phyloP scores from a whole-genome alignment of 1,140 invertebrate species.

The Drosophila littoralis region DNA sequence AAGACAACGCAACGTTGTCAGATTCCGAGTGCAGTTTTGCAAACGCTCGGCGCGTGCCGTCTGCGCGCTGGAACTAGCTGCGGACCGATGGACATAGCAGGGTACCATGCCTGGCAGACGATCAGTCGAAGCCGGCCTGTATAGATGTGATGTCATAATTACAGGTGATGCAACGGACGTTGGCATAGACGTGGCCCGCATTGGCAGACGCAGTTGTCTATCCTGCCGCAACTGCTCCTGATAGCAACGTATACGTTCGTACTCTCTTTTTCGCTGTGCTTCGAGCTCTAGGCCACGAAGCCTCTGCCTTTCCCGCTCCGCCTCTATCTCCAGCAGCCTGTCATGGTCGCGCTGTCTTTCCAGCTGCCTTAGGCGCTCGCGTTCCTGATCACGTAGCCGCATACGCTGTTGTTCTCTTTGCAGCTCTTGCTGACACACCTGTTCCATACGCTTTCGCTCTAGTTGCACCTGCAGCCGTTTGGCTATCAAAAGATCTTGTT shows the following conservation, averaged over 20 bases:
- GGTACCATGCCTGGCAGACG: constrained; percentile 67
- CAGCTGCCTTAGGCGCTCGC: constrained; percentile 22
- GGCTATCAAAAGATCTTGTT: constrained; percentile 1
- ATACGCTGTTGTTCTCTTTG: constrained; percentile 21
- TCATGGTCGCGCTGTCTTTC: constrained; percentile 48
- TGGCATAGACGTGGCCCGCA: constrained; percentile 17
- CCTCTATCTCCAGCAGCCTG: constrained; percentile 38
- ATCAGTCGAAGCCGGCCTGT: constrained; percentile 31
- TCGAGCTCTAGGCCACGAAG: constrained; percentile 38
- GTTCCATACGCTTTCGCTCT: constrained; percentile 13
- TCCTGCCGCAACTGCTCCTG: background rate
- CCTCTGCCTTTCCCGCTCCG: constrained; percentile 37
- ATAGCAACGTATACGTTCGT: background rate
- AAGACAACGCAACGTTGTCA: background rate
- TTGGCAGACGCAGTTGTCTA: constrained; percentile 2
- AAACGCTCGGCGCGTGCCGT: constrained; percentile 3
- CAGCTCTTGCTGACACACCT: constrained; percentile 21
- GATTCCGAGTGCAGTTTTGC: constrained; percentile 5
- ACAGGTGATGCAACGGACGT: constrained; percentile 6
- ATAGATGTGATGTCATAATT: constrained; percentile 47
- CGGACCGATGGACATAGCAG: constrained; percentile 17
- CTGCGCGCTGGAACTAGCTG: background rate
- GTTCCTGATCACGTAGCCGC: constrained; percentile 36
- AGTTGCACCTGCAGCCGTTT: constrained; percentile 19
- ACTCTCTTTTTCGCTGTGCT: background rate